Conservation (phyloP, 2,797 vertebrate genomes). For the Alcedo atthis region DNA sequence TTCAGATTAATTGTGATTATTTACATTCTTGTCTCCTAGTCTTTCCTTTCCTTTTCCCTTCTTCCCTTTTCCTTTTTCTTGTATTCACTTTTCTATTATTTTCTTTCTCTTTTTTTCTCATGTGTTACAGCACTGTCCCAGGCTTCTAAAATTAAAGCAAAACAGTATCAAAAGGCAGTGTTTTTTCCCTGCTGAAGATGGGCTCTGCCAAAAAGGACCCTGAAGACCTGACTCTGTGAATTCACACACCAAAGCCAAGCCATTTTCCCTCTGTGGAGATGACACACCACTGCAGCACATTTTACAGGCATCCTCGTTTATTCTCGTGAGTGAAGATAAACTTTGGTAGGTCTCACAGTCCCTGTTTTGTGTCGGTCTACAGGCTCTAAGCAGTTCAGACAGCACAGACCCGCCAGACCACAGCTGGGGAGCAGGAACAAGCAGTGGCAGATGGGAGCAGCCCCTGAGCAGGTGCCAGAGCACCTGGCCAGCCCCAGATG, state of each 20-base stretch:
- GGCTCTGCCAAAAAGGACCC: background rate
- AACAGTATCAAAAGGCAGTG: background rate
- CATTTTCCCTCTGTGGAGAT: background rate
- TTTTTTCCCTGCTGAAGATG: background rate
- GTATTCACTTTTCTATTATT: no score
- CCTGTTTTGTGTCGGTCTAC: accelerated
- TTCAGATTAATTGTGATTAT: slow-evolving; percentile 52
- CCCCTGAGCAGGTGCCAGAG: background rate
- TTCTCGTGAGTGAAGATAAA: background rate
- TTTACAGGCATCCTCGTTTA: accelerated
- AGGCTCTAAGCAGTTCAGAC: accelerated
- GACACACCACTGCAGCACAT: accelerated
- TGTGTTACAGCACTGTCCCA: background rate
- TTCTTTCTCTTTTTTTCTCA: background rate
- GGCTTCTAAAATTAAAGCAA: background rate
- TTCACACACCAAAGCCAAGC: accelerated
- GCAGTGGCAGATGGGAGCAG: background rate
- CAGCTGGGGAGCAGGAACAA: background rate
- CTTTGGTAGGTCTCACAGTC: background rate
- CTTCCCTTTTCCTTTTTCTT: no score
- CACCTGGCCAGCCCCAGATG: background rate
- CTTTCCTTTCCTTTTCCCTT: background rate
- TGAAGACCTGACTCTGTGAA: background rate
- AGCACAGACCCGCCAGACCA: background rate
- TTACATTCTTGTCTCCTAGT: slow-evolving; percentile 13